Base-by-base conservation (phyloP, 2,797 vertebrate genomes). In the Ibycter americanus region DNA sequence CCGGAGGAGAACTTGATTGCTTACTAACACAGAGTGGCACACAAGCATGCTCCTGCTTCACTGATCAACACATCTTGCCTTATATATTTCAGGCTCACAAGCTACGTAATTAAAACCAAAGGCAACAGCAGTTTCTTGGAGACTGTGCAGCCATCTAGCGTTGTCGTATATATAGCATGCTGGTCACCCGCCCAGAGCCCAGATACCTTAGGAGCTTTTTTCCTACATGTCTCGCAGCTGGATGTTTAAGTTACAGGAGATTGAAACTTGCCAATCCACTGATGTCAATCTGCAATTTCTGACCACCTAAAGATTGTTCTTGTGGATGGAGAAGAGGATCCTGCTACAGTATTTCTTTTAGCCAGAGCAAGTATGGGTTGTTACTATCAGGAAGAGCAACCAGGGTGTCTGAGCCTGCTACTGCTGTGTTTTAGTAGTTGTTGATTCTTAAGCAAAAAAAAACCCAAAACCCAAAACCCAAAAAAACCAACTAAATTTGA, bases 141-240 rank as follows among this genome's bases (percentile, higher is more conserved):
- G 78, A 11, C 47, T 68, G 13, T 93, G 89, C 84, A 87, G 96
- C 94, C 95, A 93, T 62, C 95, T 96, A 96, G 96, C 2, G 95
- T 96, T 89, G 25, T 1, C 63, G 32, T 29, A 19, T 42, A 38
- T 52, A 85, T 65, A 77, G 74, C 86, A 87, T 4, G 17, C 34
- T 38, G 36, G 36, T 67, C 47, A 47, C 47, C 29, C 36, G 51
- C 63, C 1, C 3, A 73, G 27, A 38, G 15, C 16, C 14, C 34
- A 32, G 42, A n/a, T 13, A 0, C 3, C 38, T 40, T 54, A 42
- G 26, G 26, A 27, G 31, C 5, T 77, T 84, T 89, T 58, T 65
- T 58, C 46, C 56, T 72, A 29, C 26, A 5, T 3, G 9, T 46
- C n/a, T 91, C 52, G 44, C 32, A 74, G 47, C 13, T 65, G 8